phyloP scores from a whole-genome alignment of 2,113 vertebrate species.

The Zosterops hypoxanthus region DNA sequence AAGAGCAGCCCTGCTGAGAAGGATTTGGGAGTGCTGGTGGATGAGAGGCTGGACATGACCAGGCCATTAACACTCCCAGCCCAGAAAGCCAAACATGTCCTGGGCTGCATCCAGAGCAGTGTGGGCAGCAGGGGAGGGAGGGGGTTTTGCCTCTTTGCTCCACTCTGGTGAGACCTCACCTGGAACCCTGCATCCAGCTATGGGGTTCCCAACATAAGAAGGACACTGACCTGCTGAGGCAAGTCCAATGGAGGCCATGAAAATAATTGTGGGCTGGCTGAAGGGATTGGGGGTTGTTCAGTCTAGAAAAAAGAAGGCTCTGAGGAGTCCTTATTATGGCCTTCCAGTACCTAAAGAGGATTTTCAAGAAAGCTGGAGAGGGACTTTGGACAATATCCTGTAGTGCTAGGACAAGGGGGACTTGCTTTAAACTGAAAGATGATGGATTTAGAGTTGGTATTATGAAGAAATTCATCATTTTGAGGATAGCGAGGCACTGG shows the following conservation, averaged over 20 bases:
- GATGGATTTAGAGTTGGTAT: neutral
- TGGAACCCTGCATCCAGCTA: neutral
- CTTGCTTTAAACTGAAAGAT: neutral
- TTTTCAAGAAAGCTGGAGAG: neutral
- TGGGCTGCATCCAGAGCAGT: neutral
- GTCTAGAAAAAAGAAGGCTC: neutral
- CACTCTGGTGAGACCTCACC: neutral
- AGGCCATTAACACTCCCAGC: rapidly evolving
- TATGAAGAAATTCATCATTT: neutral
- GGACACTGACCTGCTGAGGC: rapidly evolving
- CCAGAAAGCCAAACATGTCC: rapidly evolving
- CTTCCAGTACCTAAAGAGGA: neutral
- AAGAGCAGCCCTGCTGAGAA: neutral
- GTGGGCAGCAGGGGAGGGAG: neutral
- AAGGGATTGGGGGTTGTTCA: neutral
- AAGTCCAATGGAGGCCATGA: neutral
- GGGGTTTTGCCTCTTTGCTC: neutral
- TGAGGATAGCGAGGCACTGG: neutral
- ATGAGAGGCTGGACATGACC: neutral
- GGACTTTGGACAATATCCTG: neutral
- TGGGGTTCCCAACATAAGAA: neutral
- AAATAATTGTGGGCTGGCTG: neutral
- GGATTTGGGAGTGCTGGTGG: neutral
- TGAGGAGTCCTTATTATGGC: neutral
- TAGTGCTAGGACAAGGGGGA: neutral